These are phyloP conservation scores for Drosophila tsacasi DNA, from an alignment of 1,140 invertebrate genomes.

Conservation along the genomic window DNA sequence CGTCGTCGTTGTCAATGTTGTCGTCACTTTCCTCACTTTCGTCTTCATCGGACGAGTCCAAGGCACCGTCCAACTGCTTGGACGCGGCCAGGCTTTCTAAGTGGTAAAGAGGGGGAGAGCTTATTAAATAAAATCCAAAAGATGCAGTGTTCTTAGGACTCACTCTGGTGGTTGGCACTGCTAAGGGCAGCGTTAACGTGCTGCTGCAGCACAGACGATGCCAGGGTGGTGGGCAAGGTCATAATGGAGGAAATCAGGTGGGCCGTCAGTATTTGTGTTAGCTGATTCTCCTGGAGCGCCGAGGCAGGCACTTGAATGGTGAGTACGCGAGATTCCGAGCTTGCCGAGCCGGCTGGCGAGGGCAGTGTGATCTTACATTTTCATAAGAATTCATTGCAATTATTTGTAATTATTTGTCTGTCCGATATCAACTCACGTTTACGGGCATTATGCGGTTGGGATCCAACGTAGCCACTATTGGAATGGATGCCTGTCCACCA, in stretches of 20 bases:
- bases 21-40: slow-evolving; percentile 90
- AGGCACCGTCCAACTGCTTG: slow-evolving; percentile 88
- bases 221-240: slow-evolving; percentile 91
- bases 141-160: slow-evolving; percentile 1
- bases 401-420: background rate
- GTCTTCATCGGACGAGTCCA: slow-evolving; percentile 92
- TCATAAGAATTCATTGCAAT: background rate
- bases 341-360: slow-evolving; percentile 88
- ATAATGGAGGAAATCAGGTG: slow-evolving; percentile 94
- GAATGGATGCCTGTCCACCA: slow-evolving; percentile 78
- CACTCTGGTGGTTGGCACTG: slow-evolving; percentile 85
- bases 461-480: slow-evolving; percentile 82
- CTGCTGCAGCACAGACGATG: slow-evolving; percentile 92
- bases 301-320: slow-evolving; percentile 94
- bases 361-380: slow-evolving; percentile 87
- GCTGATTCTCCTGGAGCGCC: slow-evolving; percentile 90
- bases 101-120: background rate
- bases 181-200: slow-evolving; percentile 93
- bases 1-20: slow-evolving; percentile 89
- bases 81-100: slow-evolving; percentile 73
- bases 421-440: slow-evolving; percentile 58
- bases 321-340: slow-evolving; percentile 89
- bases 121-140: background rate
- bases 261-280: slow-evolving; percentile 89
- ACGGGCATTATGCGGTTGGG: slow-evolving; percentile 85